These are phyloP conservation scores for Lutraria lutraria DNA, from an alignment of 2,888 invertebrate species.

Conservation along the genomic window DNA sequence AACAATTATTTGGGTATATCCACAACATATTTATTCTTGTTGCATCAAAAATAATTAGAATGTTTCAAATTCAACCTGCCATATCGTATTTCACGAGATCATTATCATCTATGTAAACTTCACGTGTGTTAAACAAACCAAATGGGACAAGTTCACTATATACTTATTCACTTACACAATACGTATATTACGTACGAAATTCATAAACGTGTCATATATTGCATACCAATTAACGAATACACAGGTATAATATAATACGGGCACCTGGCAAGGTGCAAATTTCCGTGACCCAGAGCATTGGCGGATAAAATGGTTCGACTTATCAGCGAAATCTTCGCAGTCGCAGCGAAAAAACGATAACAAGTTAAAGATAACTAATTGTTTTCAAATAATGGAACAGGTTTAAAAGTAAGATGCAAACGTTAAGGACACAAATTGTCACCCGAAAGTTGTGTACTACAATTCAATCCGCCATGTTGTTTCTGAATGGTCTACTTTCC, in stretches of 20 bases:
- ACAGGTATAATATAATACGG: conserved; percentile 61
- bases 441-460: not conserved
- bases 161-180: not conserved
- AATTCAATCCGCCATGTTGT: conserved; percentile 47
- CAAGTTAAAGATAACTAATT: not conserved
- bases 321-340: not conserved
- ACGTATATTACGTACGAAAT: conserved; percentile 10
- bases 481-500: conserved; percentile 55
- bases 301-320: not conserved
- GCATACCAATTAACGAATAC: conserved; percentile 46
- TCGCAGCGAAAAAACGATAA: not conserved
- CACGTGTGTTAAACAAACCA: not conserved
- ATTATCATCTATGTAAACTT: too few relatives aligned
- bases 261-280: conserved; percentile 57
- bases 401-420: not conserved
- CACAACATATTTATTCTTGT: too few relatives aligned
- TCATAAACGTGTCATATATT: conserved; percentile 26
- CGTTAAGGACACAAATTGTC: not conserved
- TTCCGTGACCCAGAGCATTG: conserved; percentile 29
- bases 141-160: not conserved
- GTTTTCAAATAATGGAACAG: not conserved
- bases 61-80: too few relatives aligned
- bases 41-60: too few relatives aligned
- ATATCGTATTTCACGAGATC: too few relatives aligned
- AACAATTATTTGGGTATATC: too few relatives aligned